Evolutionary conservation across 2,113 vertebrate species (phyloP), one percentile per base, ranked within the genome.

Genomic region (Panurus biarmicus): DNA sequence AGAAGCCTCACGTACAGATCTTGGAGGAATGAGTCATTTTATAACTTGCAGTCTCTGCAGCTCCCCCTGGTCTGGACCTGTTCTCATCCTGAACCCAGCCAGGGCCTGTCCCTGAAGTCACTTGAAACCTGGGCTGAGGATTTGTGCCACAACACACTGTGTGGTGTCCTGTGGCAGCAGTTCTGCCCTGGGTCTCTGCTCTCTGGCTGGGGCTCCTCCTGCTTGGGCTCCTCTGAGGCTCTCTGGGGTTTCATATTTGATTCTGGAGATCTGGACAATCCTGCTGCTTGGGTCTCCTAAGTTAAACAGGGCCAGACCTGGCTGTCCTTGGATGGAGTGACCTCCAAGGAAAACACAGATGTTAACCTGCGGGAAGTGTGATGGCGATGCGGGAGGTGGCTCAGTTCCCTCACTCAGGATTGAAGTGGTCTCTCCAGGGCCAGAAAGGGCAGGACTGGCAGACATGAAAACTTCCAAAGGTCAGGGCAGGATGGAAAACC

Each of bases 321-420:
- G 42, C 40, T 58, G 42, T n/a, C 70, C 69, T 71, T 64, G 79
- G 56, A 84, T 71, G 65, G 88, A 44, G 44, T 36, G 33, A 64
- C n/a, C 81, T 88, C 89, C 93, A 94, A 95, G 87, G 87, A 64
- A 93, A 97, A 87, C 72, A 91, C 38, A 93, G 74, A 77, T 91
- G 84, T 79, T 47, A 51, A 48, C 54, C 81, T 79, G 67, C 31
- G 40, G 87, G 61, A 87, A 78, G 62, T 19, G 54, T 44, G 66
- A 7, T 76, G 85, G 85, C 64, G 87, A 89, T 79, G 82, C 15
- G 7, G 50, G 28, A 89, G 70, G 73, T 76, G 66, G 81, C 81
- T 91, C 35, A 4, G 42, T 51, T 91, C 67, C 73, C 87, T 87
- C 12, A 18, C 56, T 40, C 35, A 64, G 53, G 60, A 19, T 5